Conservation (phyloP, 2,888 invertebrate species). For the Lithodes maja region DNA sequence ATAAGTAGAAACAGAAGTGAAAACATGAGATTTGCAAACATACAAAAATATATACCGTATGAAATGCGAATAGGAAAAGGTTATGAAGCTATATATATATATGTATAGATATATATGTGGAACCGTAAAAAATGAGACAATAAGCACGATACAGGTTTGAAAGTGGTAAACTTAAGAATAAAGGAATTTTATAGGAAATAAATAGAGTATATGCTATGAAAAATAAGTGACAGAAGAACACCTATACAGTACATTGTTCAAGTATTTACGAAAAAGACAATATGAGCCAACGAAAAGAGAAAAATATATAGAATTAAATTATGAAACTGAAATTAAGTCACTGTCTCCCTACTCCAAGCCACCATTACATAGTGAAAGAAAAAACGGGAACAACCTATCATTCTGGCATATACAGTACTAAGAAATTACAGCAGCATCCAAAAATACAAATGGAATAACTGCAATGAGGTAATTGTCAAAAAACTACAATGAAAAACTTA, state of each 20-base stretch:
- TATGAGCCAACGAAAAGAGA: neutral
- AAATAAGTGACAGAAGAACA: neutral
- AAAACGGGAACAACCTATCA: neutral
- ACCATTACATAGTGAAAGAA: neutral
- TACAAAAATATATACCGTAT: no score
- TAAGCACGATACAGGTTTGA: no score
- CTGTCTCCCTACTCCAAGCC: neutral
- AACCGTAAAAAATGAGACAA: no score
- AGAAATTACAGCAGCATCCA: neutral
- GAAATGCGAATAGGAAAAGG: no score
- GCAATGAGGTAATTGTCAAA: neutral
- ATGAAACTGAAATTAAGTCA: neutral
- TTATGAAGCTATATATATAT: no score
- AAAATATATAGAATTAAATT: neutral
- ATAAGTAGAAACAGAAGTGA: no score
- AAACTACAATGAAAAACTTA: slow-evolving; percentile 10
- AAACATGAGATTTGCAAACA: no score
- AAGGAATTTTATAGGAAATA: no score
- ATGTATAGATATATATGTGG: no score
- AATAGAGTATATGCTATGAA: no score
- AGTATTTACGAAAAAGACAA: no score
- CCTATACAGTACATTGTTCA: neutral
- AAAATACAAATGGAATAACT: neutral
- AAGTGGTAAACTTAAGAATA: no score
- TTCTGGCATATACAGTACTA: neutral